phyloP scores from a whole-genome alignment of 2,888 invertebrate genomes.

The Erebia aethiops region DNA sequence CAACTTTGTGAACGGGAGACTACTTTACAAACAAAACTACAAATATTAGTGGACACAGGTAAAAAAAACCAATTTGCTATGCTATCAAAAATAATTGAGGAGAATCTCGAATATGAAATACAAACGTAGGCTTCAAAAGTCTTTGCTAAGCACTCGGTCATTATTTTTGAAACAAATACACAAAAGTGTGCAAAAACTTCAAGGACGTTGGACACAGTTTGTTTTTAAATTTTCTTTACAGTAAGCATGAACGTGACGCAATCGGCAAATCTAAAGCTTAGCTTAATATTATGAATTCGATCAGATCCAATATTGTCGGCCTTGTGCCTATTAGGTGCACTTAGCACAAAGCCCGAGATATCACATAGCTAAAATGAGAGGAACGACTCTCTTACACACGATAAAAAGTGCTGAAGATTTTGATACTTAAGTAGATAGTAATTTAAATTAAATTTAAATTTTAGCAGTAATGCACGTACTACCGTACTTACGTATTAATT shows the following conservation, averaged over 20 bases:
- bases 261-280: slow-evolving; percentile 44
- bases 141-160: neutral
- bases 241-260: slow-evolving; percentile 30
- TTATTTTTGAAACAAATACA: neutral
- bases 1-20: no score
- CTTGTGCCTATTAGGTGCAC: slow-evolving; percentile 59
- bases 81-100: neutral
- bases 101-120: neutral
- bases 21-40: no score
- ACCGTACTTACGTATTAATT: no score
- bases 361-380: neutral
- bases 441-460: no score
- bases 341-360: slow-evolving; percentile 28
- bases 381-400: neutral
- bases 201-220: neutral
- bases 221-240: neutral
- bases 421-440: no score
- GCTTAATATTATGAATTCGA: slow-evolving; percentile 50
- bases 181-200: neutral
- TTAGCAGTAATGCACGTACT: no score
- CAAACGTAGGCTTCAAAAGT: neutral
- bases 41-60: no score
- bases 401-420: neutral
- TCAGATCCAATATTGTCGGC: slow-evolving; percentile 65
- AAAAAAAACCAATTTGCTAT: neutral